These are phyloP conservation scores for Cebus imitator DNA, from an alignment of 2,113 vertebrate genomes.

Conservation along the genomic window DNA sequence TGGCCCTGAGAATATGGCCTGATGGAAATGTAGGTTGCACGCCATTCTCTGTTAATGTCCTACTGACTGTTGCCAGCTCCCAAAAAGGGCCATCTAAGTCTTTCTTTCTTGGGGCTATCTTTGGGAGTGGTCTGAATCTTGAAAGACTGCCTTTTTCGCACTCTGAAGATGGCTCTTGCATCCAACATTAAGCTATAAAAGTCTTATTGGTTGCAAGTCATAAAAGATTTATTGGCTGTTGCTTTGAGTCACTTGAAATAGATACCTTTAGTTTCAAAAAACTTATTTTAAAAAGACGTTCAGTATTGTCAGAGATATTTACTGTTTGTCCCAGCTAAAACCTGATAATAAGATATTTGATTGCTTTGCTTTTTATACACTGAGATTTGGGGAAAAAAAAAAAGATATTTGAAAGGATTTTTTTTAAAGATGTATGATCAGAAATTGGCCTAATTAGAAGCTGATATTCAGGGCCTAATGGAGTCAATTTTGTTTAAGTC, in stretches of 20 bases:
- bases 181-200: background rate
- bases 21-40: background rate
- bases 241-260: background rate
- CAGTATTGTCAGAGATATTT: background rate
- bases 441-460: background rate
- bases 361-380: too few relatives aligned
- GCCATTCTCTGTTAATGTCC: background rate
- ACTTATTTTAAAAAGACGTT: background rate
- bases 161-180: background rate
- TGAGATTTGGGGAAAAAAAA: too few relatives aligned
- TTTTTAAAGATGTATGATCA: background rate
- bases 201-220: background rate
- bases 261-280: background rate
- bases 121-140: background rate
- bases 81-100: background rate
- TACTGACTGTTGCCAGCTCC: background rate
- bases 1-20: background rate
- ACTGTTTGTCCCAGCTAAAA: background rate
- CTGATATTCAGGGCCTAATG: background rate
- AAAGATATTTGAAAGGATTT: background rate
- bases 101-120: background rate
- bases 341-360: background rate
- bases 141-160: background rate
- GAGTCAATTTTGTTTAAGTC: background rate
- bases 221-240: background rate